Evolutionary conservation across 92 coral and sea anemone genomes (phyloP).

Genomic region (Palythoa caribaeorum): DNA sequence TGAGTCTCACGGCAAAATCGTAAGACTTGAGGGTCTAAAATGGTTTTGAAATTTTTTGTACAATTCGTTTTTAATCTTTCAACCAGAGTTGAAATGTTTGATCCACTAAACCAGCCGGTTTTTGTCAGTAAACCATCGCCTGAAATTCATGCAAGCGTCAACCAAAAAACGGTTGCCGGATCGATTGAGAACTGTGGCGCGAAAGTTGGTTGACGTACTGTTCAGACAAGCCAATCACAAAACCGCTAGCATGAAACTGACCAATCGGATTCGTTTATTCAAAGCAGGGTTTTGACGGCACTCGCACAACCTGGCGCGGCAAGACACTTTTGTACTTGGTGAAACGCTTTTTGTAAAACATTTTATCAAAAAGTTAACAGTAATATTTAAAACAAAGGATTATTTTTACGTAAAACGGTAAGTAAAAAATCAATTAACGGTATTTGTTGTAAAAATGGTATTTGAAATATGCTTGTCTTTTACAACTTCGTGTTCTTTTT

Average conservation of each 20-base stretch:
- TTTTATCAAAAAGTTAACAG: background rate
- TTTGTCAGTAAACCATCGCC: background rate
- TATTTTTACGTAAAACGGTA: background rate
- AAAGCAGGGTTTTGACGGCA: background rate
- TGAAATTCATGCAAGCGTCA: background rate
- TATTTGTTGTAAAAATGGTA: too few species aligned
- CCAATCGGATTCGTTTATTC: slow-evolving; percentile 29
- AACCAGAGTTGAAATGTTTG: background rate
- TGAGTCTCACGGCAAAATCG: too few species aligned
- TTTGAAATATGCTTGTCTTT: too few species aligned
- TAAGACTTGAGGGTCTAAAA: too few species aligned
- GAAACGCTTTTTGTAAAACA: background rate
- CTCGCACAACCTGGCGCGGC: background rate
- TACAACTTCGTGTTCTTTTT: too few species aligned
- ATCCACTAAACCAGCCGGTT: too few species aligned
- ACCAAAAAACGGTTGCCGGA: background rate
- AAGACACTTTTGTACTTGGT: background rate
- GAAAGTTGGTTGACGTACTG: slow-evolving; percentile 26
- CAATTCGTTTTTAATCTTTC: too few species aligned
- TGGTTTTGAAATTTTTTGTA: too few species aligned
- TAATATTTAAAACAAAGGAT: background rate
- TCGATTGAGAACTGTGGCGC: slow-evolving; percentile 12
- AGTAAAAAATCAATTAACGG: background rate
- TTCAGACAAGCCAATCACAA: slow-evolving; percentile 21
- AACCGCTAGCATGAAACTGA: background rate